Base-by-base conservation (phyloP, 2,797 vertebrate genomes). In the Monodelphis domestica region DNA sequence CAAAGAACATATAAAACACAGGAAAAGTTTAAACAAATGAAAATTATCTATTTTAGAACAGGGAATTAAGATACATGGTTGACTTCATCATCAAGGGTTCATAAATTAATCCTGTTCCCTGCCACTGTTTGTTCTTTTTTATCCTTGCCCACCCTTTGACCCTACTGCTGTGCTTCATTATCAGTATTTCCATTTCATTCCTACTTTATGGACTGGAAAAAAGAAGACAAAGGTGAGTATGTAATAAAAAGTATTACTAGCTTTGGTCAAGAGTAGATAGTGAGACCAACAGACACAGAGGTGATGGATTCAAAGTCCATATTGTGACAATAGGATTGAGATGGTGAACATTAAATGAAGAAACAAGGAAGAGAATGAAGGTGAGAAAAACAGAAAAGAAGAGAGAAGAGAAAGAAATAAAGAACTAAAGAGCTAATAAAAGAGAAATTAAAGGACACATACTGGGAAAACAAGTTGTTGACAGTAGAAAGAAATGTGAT, bases 1-100 rank as follows among this genome's bases (percentile, higher is more conserved):
- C 88, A 96, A 97, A 98, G 53, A 97, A 97, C 91, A 95, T 93
- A 38, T 63, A 51, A 0, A 21, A 57, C 21, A 15, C 7, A 95
- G 95, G 93, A 92, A 78, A 15, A 91, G 91, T 17, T 63, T 14
- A 0, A 29, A 5, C 70, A 28, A 91, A 29, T 50, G 17, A 14
- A 0, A 0, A 55, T 53, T 0, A 0, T 0, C 5, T 0, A 54
- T 3, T 1, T 52, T 4, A 10, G 50, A 53, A 84, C 54, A 33
- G 0, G 55, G 50, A 15, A 24, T 30, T 53, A 6, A 0, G 21
- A 55, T 70, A 4, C 26, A 1, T 0, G 2, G 12, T 29, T 1
- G 24, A 6, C 88, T 87, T 50, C 17, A 0, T 3, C 0, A 4
- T 5, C 70, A 30, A 6, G 0, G 1, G 0, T 24, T 57, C 0